Conservation (phyloP, 2,888 invertebrate genomes). For the Panorpa germanica region DNA sequence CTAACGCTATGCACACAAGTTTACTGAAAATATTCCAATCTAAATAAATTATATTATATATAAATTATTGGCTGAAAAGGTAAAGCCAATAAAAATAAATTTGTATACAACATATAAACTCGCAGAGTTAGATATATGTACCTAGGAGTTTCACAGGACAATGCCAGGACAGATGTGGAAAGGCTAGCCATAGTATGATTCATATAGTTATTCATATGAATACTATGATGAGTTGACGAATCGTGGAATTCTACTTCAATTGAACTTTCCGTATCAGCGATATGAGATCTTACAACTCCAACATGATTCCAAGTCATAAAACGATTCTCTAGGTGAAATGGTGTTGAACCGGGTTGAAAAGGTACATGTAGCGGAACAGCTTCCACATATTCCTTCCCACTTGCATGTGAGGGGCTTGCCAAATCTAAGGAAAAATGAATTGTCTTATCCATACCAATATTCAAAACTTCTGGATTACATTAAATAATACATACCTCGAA, state of each 20-base stretch:
- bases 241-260: slow-evolving; percentile 96
- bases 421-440: no score
- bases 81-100: slow-evolving; percentile 4
- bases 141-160: slow-evolving; percentile 57
- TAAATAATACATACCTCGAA: no score
- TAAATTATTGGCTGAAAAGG: slow-evolving; percentile 6
- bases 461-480: no score
- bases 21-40: slow-evolving; percentile 30
- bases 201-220: slow-evolving; percentile 73
- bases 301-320: slow-evolving; percentile 82
- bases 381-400: slow-evolving; percentile 20
- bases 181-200: slow-evolving; percentile 79
- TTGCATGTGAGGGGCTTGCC: slow-evolving; percentile 16
- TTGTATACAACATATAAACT: slow-evolving; percentile 8
- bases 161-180: slow-evolving; percentile 56
- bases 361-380: slow-evolving; percentile 48
- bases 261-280: slow-evolving; percentile 52
- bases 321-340: slow-evolving; percentile 49
- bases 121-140: slow-evolving; percentile 20
- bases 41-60: slow-evolving; percentile 6
- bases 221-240: slow-evolving; percentile 67
- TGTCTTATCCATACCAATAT: no score
- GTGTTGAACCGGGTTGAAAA: slow-evolving; percentile 84
- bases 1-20: slow-evolving; percentile 53
- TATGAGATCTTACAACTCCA: slow-evolving; percentile 75